Evolutionary conservation across 2,113 vertebrate genomes (phyloP).

Genomic region (Guaruba guarouba): DNA sequence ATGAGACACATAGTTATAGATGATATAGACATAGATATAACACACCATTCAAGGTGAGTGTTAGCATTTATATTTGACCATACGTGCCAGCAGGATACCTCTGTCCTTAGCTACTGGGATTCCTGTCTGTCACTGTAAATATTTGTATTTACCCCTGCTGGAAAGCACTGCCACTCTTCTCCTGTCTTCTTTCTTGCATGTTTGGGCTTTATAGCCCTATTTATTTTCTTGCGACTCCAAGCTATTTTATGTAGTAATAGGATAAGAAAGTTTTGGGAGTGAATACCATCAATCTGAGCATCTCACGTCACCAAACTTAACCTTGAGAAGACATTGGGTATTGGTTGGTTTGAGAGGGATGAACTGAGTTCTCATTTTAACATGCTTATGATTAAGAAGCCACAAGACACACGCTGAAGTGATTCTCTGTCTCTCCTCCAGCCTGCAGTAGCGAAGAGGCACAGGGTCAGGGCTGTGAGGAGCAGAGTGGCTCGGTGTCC

Average conservation of each 20-base stretch:
- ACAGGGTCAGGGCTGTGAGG: background rate
- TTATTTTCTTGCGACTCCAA: background rate
- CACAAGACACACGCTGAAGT: background rate
- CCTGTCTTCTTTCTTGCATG: background rate
- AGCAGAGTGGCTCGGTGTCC: background rate
- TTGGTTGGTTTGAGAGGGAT: background rate
- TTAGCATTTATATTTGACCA: background rate
- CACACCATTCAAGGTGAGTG: background rate
- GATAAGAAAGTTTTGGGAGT: background rate
- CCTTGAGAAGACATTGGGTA: background rate
- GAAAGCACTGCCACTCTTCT: background rate
- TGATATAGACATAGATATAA: too few relatives aligned
- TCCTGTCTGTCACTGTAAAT: background rate
- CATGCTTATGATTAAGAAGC: background rate
- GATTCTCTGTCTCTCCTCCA: background rate
- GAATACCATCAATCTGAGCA: background rate
- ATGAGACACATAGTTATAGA: too few relatives aligned
- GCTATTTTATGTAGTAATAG: background rate
- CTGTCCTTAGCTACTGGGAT: background rate
- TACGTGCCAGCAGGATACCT: background rate
- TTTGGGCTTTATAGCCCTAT: background rate
- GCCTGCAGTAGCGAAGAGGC: background rate
- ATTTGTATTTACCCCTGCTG: background rate
- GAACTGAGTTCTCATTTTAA: background rate
- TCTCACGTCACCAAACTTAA: fast-evolving